These are phyloP conservation scores for Dermolepida albohirtum DNA, from an alignment of 2,888 invertebrate species.

Conservation along the genomic window DNA sequence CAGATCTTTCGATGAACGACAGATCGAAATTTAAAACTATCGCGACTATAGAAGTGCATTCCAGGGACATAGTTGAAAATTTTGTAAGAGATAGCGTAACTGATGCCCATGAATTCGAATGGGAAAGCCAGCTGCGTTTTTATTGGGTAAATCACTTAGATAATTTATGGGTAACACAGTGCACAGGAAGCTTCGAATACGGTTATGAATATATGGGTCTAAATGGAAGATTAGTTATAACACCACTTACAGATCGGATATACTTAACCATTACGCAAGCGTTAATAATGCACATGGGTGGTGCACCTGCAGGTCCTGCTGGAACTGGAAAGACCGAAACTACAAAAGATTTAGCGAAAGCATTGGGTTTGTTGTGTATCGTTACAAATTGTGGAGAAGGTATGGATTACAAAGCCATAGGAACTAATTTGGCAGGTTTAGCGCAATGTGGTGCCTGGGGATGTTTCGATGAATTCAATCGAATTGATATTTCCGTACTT, in stretches of 20 bases:
- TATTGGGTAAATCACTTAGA: slow-evolving; percentile 89
- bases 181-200: slow-evolving; percentile 88
- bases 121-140: slow-evolving; percentile 94
- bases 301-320: slow-evolving; percentile 88
- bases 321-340: slow-evolving; percentile 94
- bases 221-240: slow-evolving; percentile 90
- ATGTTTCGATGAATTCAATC: slow-evolving; percentile 95
- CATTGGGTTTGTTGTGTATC: slow-evolving; percentile 83
- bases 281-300: slow-evolving; percentile 89
- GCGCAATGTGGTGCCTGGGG: slow-evolving; percentile 95
- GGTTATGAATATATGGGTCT: slow-evolving; percentile 97
- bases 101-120: slow-evolving; percentile 87
- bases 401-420: slow-evolving; percentile 89
- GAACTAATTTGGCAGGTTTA: slow-evolving; percentile 80
- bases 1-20: slow-evolving; percentile 82
- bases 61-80: slow-evolving; percentile 88
- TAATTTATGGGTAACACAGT: slow-evolving; percentile 85
- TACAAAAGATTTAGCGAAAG: slow-evolving; percentile 91
- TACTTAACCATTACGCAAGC: slow-evolving; percentile 95
- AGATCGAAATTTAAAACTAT: slow-evolving; percentile 89
- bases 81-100: slow-evolving; percentile 85
- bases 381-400: slow-evolving; percentile 95
- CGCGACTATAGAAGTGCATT: slow-evolving; percentile 92
- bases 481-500: slow-evolving; percentile 91
- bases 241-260: slow-evolving; percentile 92